A percentile compares a stretch with the other conserved stretches of the same genome.
phyloP scores from a whole-genome alignment of 2,888 invertebrate species.

The Drosophila atripex region DNA sequence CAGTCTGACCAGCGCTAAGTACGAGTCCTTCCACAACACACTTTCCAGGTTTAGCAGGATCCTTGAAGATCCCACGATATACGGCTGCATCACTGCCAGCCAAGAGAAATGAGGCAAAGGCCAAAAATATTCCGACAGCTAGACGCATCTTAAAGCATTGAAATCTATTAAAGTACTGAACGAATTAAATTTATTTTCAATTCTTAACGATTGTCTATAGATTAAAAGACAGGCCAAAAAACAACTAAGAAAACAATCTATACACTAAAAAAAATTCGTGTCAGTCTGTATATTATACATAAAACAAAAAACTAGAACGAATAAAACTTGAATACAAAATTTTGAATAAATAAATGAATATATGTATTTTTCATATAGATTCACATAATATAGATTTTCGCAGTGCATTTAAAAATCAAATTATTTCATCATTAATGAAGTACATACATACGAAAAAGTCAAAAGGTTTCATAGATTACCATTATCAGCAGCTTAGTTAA shows the following conservation, averaged over 20 bases:
- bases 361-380: too few species aligned
- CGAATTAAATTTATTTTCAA: neutral
- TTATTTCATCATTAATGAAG: neutral
- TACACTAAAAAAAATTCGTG: too few species aligned
- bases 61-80: slow-evolving; percentile 31
- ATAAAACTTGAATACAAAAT: too few species aligned
- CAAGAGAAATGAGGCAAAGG: neutral
- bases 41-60: slow-evolving; percentile 64
- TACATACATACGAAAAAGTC: neutral
- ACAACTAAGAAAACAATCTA: too few species aligned
- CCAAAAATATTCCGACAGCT: slow-evolving; percentile 1
- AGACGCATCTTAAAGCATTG: slow-evolving; percentile 41
- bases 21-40: slow-evolving; percentile 52
- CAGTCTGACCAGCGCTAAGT: slow-evolving; percentile 34
- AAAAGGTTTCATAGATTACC: neutral
- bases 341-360: too few species aligned
- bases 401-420: too few species aligned
- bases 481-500: neutral
- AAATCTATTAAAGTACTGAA: neutral
- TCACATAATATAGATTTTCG: neutral
- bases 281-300: too few species aligned
- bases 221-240: too few species aligned
- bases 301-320: too few species aligned
- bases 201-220: too few species aligned
- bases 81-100: slow-evolving; percentile 35